A percentile compares a stretch with the other conserved stretches of the same genome.
phyloP scores from a whole-genome alignment of 2,888 invertebrate genomes.

The Metacarcinus magister region DNA sequence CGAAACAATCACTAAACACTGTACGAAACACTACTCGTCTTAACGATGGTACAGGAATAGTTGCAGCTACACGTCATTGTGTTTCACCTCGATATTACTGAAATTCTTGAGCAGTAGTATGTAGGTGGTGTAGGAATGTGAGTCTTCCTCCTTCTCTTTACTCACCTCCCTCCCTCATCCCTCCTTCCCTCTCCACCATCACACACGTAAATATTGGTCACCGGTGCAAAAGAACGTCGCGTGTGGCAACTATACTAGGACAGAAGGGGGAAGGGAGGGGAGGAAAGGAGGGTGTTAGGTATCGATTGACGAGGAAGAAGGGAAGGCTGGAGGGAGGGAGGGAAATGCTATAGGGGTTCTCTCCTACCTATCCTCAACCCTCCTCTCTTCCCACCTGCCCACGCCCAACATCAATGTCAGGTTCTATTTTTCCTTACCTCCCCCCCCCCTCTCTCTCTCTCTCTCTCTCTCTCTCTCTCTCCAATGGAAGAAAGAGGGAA shows the following conservation, averaged over 20 bases:
- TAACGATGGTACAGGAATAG: neutral
- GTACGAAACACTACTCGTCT: neutral
- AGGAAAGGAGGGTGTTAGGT: neutral
- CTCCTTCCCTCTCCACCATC: neutral
- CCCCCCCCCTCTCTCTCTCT: slow-evolving; percentile 56
- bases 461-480: slow-evolving; percentile 54
- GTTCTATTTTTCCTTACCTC: neutral
- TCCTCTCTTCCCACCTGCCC: neutral
- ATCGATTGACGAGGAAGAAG: neutral
- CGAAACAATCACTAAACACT: neutral
- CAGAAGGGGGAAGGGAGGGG: neutral
- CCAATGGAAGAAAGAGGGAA: no score
- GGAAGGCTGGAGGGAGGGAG: neutral
- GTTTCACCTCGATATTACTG: neutral
- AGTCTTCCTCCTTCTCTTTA: neutral
- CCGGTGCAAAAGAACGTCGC: neutral
- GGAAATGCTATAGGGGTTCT: neutral
- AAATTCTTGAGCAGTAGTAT: neutral
- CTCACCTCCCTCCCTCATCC: neutral
- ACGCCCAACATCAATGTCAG: neutral
- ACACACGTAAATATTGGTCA: neutral
- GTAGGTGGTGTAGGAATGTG: neutral
- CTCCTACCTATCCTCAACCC: neutral
- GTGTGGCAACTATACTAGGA: neutral
- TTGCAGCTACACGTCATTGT: neutral